Percentiles rank a stretch among this genome's conserved stretches.
phyloP scores from a whole-genome alignment of 2,113 vertebrate genomes.

The Petaurus breviceps region DNA sequence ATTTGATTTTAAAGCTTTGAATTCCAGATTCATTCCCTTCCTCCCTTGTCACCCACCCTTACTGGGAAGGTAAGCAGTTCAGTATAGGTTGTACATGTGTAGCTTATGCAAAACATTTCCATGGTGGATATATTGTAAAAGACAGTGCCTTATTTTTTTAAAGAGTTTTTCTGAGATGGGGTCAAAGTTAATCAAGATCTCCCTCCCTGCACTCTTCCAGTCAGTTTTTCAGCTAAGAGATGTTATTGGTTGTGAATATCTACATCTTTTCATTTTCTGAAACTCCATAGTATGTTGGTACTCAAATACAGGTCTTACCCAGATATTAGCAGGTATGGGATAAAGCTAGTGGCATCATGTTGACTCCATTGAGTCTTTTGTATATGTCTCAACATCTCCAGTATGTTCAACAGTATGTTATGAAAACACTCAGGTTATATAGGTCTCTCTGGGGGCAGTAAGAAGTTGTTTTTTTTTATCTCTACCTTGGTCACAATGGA shows the following conservation, averaged over 20 bases:
- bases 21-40: no score
- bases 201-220: neutral
- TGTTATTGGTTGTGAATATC: neutral
- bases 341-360: neutral
- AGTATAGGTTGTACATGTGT: no score
- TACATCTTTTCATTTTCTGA: neutral
- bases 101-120: no score
- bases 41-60: no score
- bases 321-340: neutral
- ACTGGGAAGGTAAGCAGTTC: no score
- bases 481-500: neutral
- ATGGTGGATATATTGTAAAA: no score
- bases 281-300: neutral
- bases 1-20: no score
- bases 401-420: neutral
- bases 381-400: neutral
- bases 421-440: neutral
- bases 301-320: neutral
- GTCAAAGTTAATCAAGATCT: neutral
- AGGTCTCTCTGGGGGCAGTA: neutral
- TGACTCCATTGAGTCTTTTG: neutral
- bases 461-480: neutral
- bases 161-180: neutral
- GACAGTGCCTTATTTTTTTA: neutral
- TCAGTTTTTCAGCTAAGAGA: neutral